phyloP scores from a whole-genome alignment of 2,113 vertebrate species.

The Phyllostomus hastatus region DNA sequence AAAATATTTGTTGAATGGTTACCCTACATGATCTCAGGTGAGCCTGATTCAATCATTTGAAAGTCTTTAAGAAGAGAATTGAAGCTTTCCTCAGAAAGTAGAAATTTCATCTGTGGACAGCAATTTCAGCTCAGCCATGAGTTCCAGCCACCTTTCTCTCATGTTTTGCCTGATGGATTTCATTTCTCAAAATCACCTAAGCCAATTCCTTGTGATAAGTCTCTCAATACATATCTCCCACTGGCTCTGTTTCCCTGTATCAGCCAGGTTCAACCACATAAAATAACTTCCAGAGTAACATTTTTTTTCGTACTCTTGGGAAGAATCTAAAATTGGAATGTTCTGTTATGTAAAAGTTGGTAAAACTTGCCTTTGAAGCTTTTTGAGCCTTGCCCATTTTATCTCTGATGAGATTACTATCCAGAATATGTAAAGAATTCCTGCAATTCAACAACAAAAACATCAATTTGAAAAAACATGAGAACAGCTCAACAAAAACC shows the following conservation, averaged over 20 bases:
- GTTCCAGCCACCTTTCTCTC: neutral
- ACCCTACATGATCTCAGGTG: neutral
- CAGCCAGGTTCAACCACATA: neutral
- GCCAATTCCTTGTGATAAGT: neutral
- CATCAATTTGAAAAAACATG: neutral
- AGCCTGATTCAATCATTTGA: neutral
- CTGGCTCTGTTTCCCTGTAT: neutral
- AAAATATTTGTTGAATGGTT: neutral
- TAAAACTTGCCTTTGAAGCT: neutral
- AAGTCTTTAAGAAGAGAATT: neutral
- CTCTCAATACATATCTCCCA: neutral
- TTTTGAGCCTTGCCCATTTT: neutral
- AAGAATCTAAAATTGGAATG: neutral
- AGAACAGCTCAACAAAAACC: too few species aligned
- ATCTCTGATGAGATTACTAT: neutral
- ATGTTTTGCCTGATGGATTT: neutral
- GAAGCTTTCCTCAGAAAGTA: neutral
- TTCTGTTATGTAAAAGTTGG: neutral
- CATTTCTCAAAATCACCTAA: neutral
- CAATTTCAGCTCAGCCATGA: neutral
- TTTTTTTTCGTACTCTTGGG: neutral
- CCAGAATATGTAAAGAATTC: neutral
- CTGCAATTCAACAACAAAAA: neutral
- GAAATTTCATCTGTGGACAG: neutral
- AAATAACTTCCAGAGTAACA: neutral